phyloP scores from a whole-genome alignment of 2,888 invertebrate genomes.

The Cordilura impudica region DNA sequence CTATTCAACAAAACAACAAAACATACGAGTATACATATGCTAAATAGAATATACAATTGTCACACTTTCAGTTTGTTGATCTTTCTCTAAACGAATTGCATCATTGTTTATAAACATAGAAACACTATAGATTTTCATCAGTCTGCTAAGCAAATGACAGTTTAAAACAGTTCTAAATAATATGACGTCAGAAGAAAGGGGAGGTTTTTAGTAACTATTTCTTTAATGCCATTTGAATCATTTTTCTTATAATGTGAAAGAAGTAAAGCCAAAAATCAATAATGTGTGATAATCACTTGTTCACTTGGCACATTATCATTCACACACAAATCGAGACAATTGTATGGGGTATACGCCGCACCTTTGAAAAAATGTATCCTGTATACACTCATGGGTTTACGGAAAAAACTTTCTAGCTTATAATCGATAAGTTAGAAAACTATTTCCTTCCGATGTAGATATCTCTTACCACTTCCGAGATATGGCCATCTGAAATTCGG shows the following conservation, averaged over 20 bases:
- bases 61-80: constrained; percentile 55
- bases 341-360: too few relatives aligned
- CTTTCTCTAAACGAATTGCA: constrained; percentile 11
- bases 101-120: neutral
- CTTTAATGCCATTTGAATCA: constrained; percentile 31
- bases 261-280: constrained; percentile 32
- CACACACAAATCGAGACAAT: too few relatives aligned
- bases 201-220: too few relatives aligned
- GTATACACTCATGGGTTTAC: too few relatives aligned
- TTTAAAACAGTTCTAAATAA: neutral
- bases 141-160: constrained; percentile 25
- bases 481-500: too few relatives aligned
- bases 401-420: too few relatives aligned
- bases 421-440: too few relatives aligned
- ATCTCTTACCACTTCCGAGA: too few relatives aligned
- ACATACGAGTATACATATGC: neutral
- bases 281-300: neutral
- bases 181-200: neutral
- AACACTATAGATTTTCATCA: neutral
- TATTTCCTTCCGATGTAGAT: too few relatives aligned
- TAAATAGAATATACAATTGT: constrained; percentile 43
- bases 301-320: too few relatives aligned
- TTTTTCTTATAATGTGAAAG: constrained; percentile 36
- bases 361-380: too few relatives aligned
- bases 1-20: constrained; percentile 27